These are phyloP conservation scores for Aleiodes testaceus DNA, from an alignment of 2,888 invertebrate genomes.

Conservation along the genomic window DNA sequence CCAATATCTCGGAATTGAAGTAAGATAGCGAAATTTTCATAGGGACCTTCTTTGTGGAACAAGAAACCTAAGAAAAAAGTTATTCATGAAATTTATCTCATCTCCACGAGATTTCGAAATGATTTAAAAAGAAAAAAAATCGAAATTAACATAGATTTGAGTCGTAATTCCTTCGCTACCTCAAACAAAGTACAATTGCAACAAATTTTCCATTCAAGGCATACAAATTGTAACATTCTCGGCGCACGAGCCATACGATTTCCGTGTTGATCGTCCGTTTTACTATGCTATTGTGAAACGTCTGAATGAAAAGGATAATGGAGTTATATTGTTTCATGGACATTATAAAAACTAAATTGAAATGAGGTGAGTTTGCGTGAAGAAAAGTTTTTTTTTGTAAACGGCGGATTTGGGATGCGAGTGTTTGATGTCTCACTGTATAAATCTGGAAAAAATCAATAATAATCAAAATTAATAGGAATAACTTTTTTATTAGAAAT, in stretches of 20 bases:
- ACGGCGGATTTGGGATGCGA: conserved; percentile 8
- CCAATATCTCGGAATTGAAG: too few relatives aligned
- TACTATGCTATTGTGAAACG: conserved; percentile 49
- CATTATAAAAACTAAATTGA: conserved; percentile 33
- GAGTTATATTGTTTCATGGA: conserved; percentile 45
- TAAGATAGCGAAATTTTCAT: too few relatives aligned
- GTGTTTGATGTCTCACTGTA: neutral
- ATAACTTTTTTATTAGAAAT: too few relatives aligned
- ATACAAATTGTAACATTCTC: conserved; percentile 36
- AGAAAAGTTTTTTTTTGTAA: too few relatives aligned
- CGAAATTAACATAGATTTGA: too few relatives aligned
- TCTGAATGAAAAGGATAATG: conserved; percentile 20
- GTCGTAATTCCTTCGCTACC: too few relatives aligned
- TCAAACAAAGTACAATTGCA: neutral
- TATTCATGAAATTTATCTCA: neutral
- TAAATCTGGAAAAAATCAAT: neutral
- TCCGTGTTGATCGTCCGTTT: conserved; percentile 53
- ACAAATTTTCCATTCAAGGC: conserved; percentile 24
- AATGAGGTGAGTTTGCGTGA: conserved; percentile 23
- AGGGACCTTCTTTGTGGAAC: too few relatives aligned
- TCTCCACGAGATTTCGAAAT: neutral
- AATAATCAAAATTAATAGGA: conserved; percentile 15
- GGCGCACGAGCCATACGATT: conserved; percentile 37
- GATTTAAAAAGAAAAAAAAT: too few relatives aligned
- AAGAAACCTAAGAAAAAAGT: too few relatives aligned